Evolutionary conservation across 2,113 vertebrate genomes (phyloP).

Genomic region (Amblyornis subalaris): DNA sequence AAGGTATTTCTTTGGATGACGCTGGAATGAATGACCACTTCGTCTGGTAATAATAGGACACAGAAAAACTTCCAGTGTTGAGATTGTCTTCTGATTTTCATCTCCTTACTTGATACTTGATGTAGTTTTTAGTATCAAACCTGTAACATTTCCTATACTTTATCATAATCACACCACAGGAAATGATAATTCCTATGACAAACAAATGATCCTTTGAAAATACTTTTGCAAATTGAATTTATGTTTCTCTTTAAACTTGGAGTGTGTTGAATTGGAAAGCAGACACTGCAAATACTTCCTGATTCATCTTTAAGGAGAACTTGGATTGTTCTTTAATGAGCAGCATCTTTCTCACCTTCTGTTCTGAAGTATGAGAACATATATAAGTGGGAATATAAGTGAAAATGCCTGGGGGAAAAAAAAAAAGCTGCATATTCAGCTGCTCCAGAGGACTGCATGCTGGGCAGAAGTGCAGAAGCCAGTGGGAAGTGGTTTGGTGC

Average conservation of each 20-base stretch:
- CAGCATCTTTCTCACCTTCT: background rate
- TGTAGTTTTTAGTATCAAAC: background rate
- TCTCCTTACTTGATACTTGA: background rate
- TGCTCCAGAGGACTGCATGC: rapidly evolving
- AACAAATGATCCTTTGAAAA: background rate
- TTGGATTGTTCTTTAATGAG: background rate
- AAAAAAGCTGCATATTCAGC: background rate
- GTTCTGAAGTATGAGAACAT: background rate
- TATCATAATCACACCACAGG: background rate
- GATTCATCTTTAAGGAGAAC: background rate
- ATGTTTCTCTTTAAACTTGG: background rate
- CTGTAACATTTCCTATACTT: background rate
- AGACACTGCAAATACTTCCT: background rate
- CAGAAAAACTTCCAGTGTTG: background rate
- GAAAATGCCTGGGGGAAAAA: background rate
- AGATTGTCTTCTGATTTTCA: background rate
- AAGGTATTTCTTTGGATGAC: background rate
- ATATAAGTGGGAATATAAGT: background rate
- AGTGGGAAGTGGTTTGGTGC: background rate
- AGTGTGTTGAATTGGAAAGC: background rate
- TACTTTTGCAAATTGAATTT: background rate
- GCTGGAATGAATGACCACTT: background rate
- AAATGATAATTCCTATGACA: background rate
- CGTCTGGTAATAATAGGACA: background rate
- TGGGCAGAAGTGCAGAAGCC: rapidly evolving